These are phyloP conservation scores for Phylloscopus trochiloides DNA, from an alignment of 2,113 vertebrate species.

Conservation along the genomic window DNA sequence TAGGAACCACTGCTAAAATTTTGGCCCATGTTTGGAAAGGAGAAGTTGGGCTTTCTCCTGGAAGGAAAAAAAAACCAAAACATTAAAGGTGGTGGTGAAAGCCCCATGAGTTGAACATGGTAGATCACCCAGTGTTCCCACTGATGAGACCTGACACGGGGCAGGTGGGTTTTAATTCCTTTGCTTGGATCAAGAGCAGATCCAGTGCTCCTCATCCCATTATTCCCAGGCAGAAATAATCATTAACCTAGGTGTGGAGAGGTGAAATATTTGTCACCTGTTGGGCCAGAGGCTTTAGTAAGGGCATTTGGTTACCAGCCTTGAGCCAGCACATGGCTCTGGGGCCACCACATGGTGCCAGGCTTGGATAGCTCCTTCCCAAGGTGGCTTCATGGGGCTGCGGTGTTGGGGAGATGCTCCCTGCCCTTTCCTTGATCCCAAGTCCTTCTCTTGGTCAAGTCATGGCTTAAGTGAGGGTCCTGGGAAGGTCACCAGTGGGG, in stretches of 20 bases:
- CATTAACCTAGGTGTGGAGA: neutral
- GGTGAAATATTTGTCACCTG: neutral
- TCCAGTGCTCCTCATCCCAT: neutral
- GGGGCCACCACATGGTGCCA: neutral
- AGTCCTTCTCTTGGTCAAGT: neutral
- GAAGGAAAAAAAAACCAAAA: neutral
- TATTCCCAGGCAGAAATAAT: neutral
- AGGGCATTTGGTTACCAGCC: neutral
- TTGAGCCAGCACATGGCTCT: neutral
- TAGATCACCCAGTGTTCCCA: neutral
- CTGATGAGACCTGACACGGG: neutral
- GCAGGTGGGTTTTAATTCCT: neutral
- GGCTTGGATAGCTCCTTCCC: neutral
- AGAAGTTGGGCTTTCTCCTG: neutral
- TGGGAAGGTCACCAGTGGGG: neutral
- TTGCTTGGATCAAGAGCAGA: rapidly evolving
- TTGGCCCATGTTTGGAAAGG: neutral
- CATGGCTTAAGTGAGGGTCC: neutral
- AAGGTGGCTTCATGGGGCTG: neutral
- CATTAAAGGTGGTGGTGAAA: neutral
- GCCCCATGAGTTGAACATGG: neutral
- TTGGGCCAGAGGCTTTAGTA: neutral
- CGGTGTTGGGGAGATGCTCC: neutral
- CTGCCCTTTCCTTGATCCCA: neutral
- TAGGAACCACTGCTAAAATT: neutral